These are phyloP conservation scores for Auanema freiburgensis DNA, from an alignment of 2,888 invertebrate species.

Conservation along the genomic window DNA sequence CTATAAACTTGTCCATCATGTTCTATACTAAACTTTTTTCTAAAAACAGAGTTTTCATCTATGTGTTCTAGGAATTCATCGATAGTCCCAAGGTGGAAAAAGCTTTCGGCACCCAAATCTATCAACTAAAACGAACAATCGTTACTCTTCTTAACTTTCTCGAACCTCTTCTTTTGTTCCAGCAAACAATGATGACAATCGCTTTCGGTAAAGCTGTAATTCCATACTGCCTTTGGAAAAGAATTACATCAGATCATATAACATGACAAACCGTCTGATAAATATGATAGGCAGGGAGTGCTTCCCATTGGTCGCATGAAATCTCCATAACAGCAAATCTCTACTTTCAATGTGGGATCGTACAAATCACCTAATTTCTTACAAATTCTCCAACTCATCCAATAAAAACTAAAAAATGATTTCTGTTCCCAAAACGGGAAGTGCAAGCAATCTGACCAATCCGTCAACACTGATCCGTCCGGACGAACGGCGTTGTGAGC, in stretches of 20 bases:
- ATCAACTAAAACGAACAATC: conserved; percentile 22
- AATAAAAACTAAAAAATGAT: conserved; percentile 29
- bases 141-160: neutral
- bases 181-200: conserved; percentile 7
- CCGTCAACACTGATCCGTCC: conserved; percentile 34
- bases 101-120: conserved; percentile 28
- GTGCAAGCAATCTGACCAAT: conserved; percentile 22
- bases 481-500: conserved; percentile 52
- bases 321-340: conserved; percentile 68
- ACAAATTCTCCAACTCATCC: conserved; percentile 31
- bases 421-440: neutral
- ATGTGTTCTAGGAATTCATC: conserved; percentile 29
- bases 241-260: neutral
- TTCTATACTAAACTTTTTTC: conserved; percentile 6
- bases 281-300: conserved; percentile 60
- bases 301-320: conserved; percentile 66
- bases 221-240: neutral
- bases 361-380: conserved; percentile 36
- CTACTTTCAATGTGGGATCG: conserved; percentile 54
- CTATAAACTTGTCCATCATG: neutral
- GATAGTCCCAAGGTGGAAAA: conserved; percentile 43
- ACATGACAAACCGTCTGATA: conserved; percentile 47
- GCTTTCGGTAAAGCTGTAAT: neutral
- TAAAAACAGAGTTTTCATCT: conserved; percentile 15
- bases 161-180: conserved; percentile 5